Percentiles rank a stretch among this genome's conserved stretches.
Evolutionary conservation across 2,113 vertebrate genomes (phyloP).

Genomic region (Damaliscus lunatus): DNA sequence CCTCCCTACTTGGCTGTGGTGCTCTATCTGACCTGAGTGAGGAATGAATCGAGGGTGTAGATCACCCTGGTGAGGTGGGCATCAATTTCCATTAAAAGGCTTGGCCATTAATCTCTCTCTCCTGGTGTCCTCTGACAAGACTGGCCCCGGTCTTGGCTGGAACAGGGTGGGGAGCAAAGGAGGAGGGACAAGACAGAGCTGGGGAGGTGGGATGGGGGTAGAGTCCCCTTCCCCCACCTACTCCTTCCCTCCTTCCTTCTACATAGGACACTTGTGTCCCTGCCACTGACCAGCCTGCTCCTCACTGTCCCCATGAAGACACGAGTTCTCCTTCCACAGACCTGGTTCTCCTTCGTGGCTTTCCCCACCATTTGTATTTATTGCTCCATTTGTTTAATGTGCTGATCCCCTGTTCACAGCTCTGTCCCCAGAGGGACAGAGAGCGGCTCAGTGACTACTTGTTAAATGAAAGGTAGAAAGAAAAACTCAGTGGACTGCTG

Average conservation of each 20-base stretch:
- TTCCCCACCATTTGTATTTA: background rate
- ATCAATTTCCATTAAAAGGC: slow-evolving; percentile 76
- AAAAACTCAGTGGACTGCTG: background rate
- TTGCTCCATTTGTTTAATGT: slow-evolving; percentile 37
- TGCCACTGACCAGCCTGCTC: background rate
- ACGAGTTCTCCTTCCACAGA: background rate
- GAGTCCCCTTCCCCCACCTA: background rate
- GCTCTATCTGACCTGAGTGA: background rate
- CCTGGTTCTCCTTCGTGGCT: background rate
- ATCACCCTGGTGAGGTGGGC: slow-evolving; percentile 68
- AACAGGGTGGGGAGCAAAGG: slow-evolving; percentile 47
- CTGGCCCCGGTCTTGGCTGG: slow-evolving; percentile 50
- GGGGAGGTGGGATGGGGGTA: background rate
- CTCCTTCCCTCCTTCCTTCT: background rate
- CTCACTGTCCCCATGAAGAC: background rate
- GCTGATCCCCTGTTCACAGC: background rate
- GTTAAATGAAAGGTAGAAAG: background rate
- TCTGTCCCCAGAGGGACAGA: background rate
- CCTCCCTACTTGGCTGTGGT: background rate
- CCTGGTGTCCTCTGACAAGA: slow-evolving; percentile 63
- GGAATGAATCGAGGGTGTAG: slow-evolving; percentile 66
- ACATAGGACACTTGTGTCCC: fast-evolving
- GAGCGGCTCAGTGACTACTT: background rate
- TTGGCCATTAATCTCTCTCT: slow-evolving; percentile 71
- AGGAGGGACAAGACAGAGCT: background rate